Evolutionary conservation across 2,888 invertebrate genomes (phyloP), one percentile per base, ranked within the genome.

Genomic region (Drosophila gaucha): DNA sequence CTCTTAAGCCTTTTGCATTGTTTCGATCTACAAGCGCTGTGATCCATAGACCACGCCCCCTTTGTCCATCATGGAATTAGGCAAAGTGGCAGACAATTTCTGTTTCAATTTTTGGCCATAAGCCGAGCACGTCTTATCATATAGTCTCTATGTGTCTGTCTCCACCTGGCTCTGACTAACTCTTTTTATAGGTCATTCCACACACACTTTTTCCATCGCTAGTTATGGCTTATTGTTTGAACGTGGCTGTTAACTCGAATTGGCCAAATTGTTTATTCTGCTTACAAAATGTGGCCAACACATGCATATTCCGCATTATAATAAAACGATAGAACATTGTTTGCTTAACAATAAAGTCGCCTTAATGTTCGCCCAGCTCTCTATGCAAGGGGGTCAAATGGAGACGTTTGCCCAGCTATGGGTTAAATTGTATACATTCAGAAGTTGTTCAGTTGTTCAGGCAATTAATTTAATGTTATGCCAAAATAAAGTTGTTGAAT

Each of bases 201-300:
- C 36, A 49, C 56, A 41, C 20, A 38, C 38, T 5, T 41, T 44
- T 56, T 64, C 58, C 58, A 55, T 51, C 52, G 49, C 67, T 63
- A 71, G 67, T 83, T 79, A 79, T 49, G 47, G 68, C 46, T 55
- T 60, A 39, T 35, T 52, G 74, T 62, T 41, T 33, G 56, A 28
- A 54, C 49, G 55, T 56, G 36, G 39, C 43, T 22, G 43, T 70
- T 74, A 67, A 56, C 59, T 58, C 62, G 52, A 75, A 80, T 82
- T 85, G 85, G 67, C 38, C 64, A 75, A 78, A 80, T 73, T 73
- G 85, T 65, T 84, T 78, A 86, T 84, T 59, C 41, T 44, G 18
- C 49, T 55, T 52, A 44, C 51, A 63, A 55, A 2, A 14, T 63
- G 22, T 47, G 22, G 67, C 76, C 63, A 56, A 47, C 43, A 60